Conservation (phyloP, 1,140 invertebrate genomes). For the Vanessa tameamea region DNA sequence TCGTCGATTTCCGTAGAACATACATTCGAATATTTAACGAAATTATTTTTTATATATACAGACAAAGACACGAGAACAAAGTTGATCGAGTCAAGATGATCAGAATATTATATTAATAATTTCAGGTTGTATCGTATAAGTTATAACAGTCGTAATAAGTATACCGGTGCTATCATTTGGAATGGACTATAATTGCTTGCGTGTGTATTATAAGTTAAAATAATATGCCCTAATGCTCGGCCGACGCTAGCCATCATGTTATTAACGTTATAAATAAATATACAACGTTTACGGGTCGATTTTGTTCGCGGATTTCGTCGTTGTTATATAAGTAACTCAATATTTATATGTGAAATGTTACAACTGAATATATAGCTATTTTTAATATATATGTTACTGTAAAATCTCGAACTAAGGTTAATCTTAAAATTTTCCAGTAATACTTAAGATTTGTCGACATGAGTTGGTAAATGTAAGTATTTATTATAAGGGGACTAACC, state of each 20-base stretch:
- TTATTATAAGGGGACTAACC: too few relatives aligned
- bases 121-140: slow-evolving; percentile 25
- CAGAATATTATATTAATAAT: slow-evolving; percentile 33
- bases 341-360: neutral
- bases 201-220: slow-evolving; percentile 59
- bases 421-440: too few relatives aligned
- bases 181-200: slow-evolving; percentile 55
- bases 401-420: too few relatives aligned
- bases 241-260: slow-evolving; percentile 55
- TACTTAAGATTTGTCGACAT: too few relatives aligned
- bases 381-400: too few relatives aligned
- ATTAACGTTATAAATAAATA: slow-evolving; percentile 61
- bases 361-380: too few relatives aligned
- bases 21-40: neutral
- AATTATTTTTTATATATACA: neutral
- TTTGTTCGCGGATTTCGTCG: neutral
- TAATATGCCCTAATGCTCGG: slow-evolving; percentile 55
- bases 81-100: neutral
- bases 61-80: neutral
- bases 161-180: slow-evolving; percentile 55
- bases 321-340: neutral
- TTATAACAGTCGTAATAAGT: slow-evolving; percentile 52
- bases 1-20: neutral
- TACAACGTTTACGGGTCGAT: slow-evolving; percentile 20
- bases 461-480: too few relatives aligned